Conservation (phyloP, 2,888 invertebrate genomes). For the Coleophora deauratella region DNA sequence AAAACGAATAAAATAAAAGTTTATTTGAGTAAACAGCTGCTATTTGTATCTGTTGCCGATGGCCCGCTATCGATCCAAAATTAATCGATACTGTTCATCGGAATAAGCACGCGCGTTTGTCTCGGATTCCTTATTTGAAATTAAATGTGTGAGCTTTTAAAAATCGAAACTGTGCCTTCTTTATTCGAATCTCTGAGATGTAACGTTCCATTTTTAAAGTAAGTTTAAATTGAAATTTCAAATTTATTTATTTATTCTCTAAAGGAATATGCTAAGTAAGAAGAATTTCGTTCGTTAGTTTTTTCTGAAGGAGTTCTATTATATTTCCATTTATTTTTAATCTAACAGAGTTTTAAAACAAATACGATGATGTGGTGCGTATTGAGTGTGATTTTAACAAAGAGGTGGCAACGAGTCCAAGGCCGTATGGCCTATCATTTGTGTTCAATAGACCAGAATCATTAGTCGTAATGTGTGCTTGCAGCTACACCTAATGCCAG, state of each 20-base stretch:
- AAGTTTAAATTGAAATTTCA: too few species aligned
- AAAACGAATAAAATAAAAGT: too few species aligned
- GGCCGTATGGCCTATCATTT: conserved; percentile 19
- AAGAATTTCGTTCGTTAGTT: neutral
- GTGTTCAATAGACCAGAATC: conserved; percentile 21
- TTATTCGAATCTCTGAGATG: neutral
- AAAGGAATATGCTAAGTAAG: neutral
- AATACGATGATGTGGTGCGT: too few species aligned
- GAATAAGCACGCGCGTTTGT: conserved; percentile 18
- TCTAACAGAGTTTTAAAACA: too few species aligned
- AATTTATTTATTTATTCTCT: neutral
- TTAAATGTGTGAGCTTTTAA: neutral
- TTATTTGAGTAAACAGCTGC: conserved; percentile 14
- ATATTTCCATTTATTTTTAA: too few species aligned
- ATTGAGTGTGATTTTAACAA: conserved; percentile 1
- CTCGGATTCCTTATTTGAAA: conserved; percentile 27
- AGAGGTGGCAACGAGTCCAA: conserved; percentile 22
- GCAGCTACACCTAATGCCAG: too few species aligned
- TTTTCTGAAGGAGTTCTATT: too few species aligned
- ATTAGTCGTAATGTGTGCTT: conserved; percentile 11
- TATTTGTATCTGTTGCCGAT: conserved; percentile 34
- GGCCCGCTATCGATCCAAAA: conserved; percentile 36
- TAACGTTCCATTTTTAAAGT: neutral
- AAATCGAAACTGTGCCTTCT: neutral
- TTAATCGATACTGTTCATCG: conserved; percentile 32